Conservation (phyloP, 1,140 invertebrate species). For the Drosophila kikkawai region DNA sequence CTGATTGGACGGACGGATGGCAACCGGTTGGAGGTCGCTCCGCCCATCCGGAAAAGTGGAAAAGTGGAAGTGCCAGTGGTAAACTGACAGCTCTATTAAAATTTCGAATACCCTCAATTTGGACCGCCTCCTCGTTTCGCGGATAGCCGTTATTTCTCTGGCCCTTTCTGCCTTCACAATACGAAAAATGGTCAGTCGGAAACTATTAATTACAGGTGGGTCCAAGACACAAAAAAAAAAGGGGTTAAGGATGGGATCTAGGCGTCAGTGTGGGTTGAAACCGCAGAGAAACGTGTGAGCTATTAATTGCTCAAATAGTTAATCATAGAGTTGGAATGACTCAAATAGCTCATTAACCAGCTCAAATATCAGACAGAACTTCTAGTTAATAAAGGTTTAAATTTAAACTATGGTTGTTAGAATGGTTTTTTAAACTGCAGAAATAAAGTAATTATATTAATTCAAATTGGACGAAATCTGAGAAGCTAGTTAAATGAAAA, state of each 20-base stretch:
- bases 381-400: background rate
- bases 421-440: background rate
- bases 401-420: background rate
- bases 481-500: background rate
- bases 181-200: constrained; percentile 31
- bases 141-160: background rate
- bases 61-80: constrained; percentile 30
- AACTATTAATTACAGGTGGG: constrained; percentile 60
- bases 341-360: constrained; percentile 9
- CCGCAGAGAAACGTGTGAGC: constrained; percentile 20
- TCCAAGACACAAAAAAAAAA: constrained; percentile 11
- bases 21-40: constrained; percentile 42
- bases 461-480: background rate
- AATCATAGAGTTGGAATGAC: constrained; percentile 18
- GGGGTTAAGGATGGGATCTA: constrained; percentile 13
- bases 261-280: background rate
- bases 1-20: constrained; percentile 38
- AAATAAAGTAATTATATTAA: too few species aligned
- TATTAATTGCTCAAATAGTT: constrained; percentile 28
- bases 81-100: constrained; percentile 35
- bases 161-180: background rate
- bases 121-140: constrained; percentile 23
- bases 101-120: constrained; percentile 50
- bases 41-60: constrained; percentile 41
- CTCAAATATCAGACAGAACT: background rate